A percentile compares a stretch with the other conserved stretches of the same genome.
phyloP scores from a whole-genome alignment of 1,140 invertebrate species.

The Cherax quadricarinatus region DNA sequence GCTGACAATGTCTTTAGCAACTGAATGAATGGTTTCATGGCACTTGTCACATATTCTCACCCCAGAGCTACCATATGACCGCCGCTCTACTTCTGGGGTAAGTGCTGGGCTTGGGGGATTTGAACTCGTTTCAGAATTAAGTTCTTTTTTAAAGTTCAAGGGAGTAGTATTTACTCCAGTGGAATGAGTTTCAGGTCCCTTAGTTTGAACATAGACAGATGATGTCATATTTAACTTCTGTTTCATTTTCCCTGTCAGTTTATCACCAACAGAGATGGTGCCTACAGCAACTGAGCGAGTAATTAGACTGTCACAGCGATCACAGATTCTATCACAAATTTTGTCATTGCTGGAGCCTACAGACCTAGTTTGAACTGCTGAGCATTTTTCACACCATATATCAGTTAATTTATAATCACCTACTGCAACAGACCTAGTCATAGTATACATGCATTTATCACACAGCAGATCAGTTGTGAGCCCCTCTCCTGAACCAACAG shows the following conservation, averaged over 20 bases:
- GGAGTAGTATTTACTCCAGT: constrained; percentile 57
- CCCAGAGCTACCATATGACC: constrained; percentile 74
- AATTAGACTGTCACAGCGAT: constrained; percentile 61
- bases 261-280: not conserved
- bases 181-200: constrained; percentile 25
- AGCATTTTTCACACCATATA: constrained; percentile 69
- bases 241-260: not conserved
- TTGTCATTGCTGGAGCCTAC: constrained; percentile 61
- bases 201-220: constrained; percentile 28
- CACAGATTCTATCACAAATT: constrained; percentile 67
- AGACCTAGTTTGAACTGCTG: constrained; percentile 21
- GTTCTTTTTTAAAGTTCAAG: constrained; percentile 75
- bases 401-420: constrained; percentile 72
- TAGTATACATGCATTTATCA: constrained; percentile 52
- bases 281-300: constrained; percentile 61
- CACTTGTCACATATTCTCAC: constrained; percentile 83
- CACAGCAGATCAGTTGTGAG: constrained; percentile 61
- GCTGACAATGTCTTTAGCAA: constrained; percentile 78
- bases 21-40: constrained; percentile 80
- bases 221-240: not conserved
- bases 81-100: constrained; percentile 74
- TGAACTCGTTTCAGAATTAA: constrained; percentile 74
- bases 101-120: constrained; percentile 78
- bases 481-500: constrained; percentile 76
- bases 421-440: constrained; percentile 64